Evolutionary conservation across 37 sponge, comb jelly and placozoan species (phyloP), one percentile per base, ranked within the genome.

Genomic region (Hormiphora californensis): DNA sequence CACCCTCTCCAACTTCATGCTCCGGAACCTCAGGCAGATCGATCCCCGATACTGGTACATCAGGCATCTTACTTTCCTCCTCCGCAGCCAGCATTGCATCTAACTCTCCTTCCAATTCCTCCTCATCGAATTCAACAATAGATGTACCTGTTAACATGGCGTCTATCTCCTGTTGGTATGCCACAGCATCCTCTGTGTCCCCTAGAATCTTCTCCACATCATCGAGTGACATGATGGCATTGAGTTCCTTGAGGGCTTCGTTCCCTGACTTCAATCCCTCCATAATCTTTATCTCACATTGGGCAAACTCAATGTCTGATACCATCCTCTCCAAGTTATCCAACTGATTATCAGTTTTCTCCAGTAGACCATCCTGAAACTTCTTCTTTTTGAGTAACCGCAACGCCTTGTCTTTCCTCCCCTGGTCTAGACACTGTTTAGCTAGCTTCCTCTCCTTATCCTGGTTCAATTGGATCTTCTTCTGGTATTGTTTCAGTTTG

Each of bases 331-430:
- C 93, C 39, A 97, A 69, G 87, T 94, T 94, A 54, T 93, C 92
- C 87, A 97, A 40, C 63, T 97, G 99, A 4, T 69, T 87, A 73
- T 97, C 99, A 0, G 99, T 94, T 89, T 94, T 94, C 30, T 91
- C 92, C 63, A 97, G 51, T 27, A 97, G 89, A 0, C 90, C 86
- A 44, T 97, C 99, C 23, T 90, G 55, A 63, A 90, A 97, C 21
- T 92, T 73, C 88, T 94, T 97, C 94, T 97, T 97, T 90, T 94
- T 97, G 78, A 97, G 86, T 41, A 97, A 85, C n/a, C 94, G 67
- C 85, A 93, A 91, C 0, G 99, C 99, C 37, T 91, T 92, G 40
- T 94, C 99, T 89, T 87, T 93, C 85, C 94, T 97, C 34, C 95
- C 95, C 89, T 94, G 92, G 54, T 63, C 88, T 30, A 97, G 85